Base-by-base conservation (phyloP, 2,888 invertebrate species). In the Teleogryllus oceanicus region DNA sequence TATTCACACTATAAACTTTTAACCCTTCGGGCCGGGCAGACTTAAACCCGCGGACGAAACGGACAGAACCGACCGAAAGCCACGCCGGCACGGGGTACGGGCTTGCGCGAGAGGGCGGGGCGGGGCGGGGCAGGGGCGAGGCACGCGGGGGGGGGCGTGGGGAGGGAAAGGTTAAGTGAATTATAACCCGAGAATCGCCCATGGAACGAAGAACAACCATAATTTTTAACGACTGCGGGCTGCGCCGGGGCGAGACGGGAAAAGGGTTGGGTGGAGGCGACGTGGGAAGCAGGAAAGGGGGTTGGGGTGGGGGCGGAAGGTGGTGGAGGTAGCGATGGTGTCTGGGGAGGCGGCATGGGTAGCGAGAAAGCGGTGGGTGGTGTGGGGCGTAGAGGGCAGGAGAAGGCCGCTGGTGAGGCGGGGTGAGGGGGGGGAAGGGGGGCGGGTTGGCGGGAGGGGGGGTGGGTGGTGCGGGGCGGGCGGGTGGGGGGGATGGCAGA, bases 1-100 rank as follows among this genome's bases (percentile, higher is more conserved):
- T 62, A 62, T 62, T 62, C 62, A 62, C 62, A 62, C n/a, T 62
- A 62, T 62, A 62, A 62, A 62, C 62, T n/a, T 62, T 62, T 18
- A 62, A 62, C 13, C n/a, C 62, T 62, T 13, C 13, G 62, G 62
- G 62, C 13, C 13, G 62, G 62, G 62, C 62, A n/a, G n/a, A 62
- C 62, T 37, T 37, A 37, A 37, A 37, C 37, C 37, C 37, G 16
- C 13, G 62, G 62, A 18, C n/a, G 13, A 62, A 62, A 62, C 16
- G n/a, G 62, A 62, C 16, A 11, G 62, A 37, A 37, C 37, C 37
- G 37, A 8, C 37, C 8, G 37, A 37, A 37, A 37, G 8, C 37
- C 37, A 37, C 37, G 62, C 62, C 62, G 62, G n/a, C 13, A 62
- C 62, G 62, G 62, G 16, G n/a, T 12, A 62, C 16, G n/a, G 13